A percentile compares a stretch with the other conserved stretches of the same genome.
Conservation (phyloP, 2,888 invertebrate species). For the Eurois occulta region DNA sequence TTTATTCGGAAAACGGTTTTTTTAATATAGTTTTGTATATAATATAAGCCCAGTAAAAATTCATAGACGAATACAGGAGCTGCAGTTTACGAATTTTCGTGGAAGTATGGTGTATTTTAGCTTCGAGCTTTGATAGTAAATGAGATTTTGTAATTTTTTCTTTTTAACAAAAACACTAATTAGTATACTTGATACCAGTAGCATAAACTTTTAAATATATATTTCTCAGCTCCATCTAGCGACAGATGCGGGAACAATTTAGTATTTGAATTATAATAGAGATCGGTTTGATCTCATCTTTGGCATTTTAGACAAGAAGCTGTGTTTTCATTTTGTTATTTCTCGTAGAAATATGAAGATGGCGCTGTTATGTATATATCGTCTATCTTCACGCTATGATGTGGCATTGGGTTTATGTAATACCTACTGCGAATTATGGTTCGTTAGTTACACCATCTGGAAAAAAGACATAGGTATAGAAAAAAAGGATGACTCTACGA, state of each 20-base stretch:
- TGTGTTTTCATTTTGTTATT: constrained; percentile 22
- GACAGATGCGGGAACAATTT: constrained; percentile 19
- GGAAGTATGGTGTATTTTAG: not conserved
- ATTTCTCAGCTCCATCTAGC: constrained; percentile 57
- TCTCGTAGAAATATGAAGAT: constrained; percentile 47
- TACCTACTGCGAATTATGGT: not conserved
- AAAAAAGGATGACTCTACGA: constrained; percentile 11
- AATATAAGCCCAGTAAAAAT: not conserved
- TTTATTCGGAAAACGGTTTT: not conserved
- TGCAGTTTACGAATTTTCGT: not conserved
- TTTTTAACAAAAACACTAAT: not conserved
- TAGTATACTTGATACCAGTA: not conserved
- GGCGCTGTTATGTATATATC: constrained; percentile 53
- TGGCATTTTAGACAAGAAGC: constrained; percentile 10
- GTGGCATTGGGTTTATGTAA: not conserved
- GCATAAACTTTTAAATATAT: not conserved
- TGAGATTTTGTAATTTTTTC: not conserved
- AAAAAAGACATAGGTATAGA: not conserved
- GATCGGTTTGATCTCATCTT: constrained; percentile 9
- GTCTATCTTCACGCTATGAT: not conserved
- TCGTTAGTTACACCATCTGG: constrained; percentile 9
- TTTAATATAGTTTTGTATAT: not conserved
- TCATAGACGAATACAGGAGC: not conserved
- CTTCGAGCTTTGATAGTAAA: constrained; percentile 8
- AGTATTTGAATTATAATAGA: constrained; percentile 26